Evolutionary conservation across 2,113 vertebrate species (phyloP).

Genomic region (Neogale vison): DNA sequence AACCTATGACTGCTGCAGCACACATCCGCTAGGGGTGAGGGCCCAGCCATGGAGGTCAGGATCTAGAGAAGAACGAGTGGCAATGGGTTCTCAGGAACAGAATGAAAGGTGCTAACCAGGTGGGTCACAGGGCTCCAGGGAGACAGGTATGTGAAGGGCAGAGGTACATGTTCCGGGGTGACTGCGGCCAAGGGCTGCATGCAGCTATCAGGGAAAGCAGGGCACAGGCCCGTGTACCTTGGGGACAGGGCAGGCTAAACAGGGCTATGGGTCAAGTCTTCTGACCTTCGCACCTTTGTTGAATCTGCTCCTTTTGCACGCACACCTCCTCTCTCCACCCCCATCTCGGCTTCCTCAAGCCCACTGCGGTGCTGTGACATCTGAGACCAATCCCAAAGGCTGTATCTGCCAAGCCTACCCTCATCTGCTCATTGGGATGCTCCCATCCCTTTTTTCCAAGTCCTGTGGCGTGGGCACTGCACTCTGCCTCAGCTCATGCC

Average conservation of each 20-base stretch:
- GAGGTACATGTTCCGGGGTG: not conserved
- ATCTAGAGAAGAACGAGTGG: not conserved
- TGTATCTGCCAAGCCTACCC: no score
- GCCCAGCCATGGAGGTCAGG: not conserved
- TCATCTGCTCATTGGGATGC: no score
- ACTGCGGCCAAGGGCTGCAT: not conserved
- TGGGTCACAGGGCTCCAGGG: not conserved
- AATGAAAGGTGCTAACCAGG: no score
- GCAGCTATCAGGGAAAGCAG: no score
- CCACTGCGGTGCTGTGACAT: accelerated
- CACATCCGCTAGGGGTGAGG: no score
- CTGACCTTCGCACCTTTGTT: not conserved
- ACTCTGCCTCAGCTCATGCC: accelerated
- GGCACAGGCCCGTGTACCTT: accelerated
- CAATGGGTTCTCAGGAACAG: not conserved
- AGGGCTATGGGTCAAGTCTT: not conserved
- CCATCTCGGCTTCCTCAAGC: not conserved
- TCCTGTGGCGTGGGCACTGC: not conserved
- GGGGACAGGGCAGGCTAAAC: not conserved
- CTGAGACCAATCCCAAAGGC: not conserved
- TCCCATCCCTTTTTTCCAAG: not conserved
- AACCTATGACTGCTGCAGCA: not conserved
- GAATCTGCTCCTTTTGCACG: not conserved
- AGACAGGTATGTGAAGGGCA: accelerated
- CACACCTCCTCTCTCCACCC: not conserved